Evolutionary conservation across 2,888 invertebrate species (phyloP), one percentile per base, ranked within the genome.

Genomic region (Coremacera marginata): DNA sequence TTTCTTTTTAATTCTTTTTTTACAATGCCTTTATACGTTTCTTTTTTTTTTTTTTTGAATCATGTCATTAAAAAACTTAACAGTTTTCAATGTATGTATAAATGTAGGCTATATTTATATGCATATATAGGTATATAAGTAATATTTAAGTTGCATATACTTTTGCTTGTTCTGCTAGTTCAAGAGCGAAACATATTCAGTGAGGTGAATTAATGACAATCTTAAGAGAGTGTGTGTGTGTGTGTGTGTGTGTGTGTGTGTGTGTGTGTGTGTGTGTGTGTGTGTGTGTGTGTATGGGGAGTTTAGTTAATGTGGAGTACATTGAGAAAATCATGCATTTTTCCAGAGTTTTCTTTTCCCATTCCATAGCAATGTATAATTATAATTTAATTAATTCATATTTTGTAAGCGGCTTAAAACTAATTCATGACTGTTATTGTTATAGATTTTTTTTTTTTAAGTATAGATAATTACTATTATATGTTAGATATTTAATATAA

Each of bases 371-470:
- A 25, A 25, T 60, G 22, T 19, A 22, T 22, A 11, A 8, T 25
- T 22, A 60, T 25, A 8, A 7, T 44, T 11, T 44, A 44, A 44
- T 44, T 14, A 14, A 44, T 44, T 44, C 44, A 44, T 44, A 44
- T 14, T 2, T 14, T 73, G 49, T 34, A 63, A 49, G 44, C 60
- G 51, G 49, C 63, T 73, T 73, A 73, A 51, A 62, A 73, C 60
- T 73, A 73, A 51, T 62, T 73, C 60, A 73, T 73, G 72, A 73
- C 72, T 73, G 49, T 49, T 62, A 19, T 25, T 62, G n/a, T 31
- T n/a, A 5, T 34, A 34, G n/a, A 14, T n/a, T 65, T 34, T 27
- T 19, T 34, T 31, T 65, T 22, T 27, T 60, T 60, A 25, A 27
- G 3, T 3, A 27, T 19, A 67, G 44, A 49, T 62, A 62, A 62